phyloP scores from a whole-genome alignment of 2,113 vertebrate species.

The Dasyurus viverrinus region DNA sequence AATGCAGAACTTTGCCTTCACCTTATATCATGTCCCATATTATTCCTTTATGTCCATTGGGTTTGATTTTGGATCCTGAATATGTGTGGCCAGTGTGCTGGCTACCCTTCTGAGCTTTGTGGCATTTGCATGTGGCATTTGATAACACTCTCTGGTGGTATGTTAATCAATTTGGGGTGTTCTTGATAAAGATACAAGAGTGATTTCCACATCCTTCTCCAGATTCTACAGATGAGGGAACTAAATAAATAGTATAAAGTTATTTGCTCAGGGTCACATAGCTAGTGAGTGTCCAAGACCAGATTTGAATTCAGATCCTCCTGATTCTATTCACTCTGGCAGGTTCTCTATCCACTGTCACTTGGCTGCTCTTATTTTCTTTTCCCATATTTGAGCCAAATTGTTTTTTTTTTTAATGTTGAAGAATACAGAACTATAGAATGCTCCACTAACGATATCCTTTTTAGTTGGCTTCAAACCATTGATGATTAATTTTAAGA shows the following conservation, averaged over 20 bases:
- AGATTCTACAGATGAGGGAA: background rate
- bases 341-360: background rate
- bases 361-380: background rate
- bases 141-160: background rate
- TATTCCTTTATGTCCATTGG: background rate
- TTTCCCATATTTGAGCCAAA: background rate
- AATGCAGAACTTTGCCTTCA: background rate
- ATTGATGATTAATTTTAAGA: background rate
- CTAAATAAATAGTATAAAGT: background rate
- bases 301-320: background rate
- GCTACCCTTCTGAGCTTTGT: background rate
- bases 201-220: background rate
- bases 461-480: background rate
- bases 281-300: background rate
- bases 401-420: background rate
- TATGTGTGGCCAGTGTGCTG: background rate
- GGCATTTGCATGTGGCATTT: background rate
- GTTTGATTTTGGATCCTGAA: background rate
- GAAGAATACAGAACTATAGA: background rate
- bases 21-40: background rate
- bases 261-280: background rate
- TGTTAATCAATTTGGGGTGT: background rate
- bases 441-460: background rate
- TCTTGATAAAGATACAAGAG: background rate
- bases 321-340: background rate